A percentile compares a stretch with the other conserved stretches of the same genome.
These are phyloP conservation scores for Dynastes hyllus DNA, from an alignment of 2,888 invertebrate species.

Conservation along the genomic window DNA sequence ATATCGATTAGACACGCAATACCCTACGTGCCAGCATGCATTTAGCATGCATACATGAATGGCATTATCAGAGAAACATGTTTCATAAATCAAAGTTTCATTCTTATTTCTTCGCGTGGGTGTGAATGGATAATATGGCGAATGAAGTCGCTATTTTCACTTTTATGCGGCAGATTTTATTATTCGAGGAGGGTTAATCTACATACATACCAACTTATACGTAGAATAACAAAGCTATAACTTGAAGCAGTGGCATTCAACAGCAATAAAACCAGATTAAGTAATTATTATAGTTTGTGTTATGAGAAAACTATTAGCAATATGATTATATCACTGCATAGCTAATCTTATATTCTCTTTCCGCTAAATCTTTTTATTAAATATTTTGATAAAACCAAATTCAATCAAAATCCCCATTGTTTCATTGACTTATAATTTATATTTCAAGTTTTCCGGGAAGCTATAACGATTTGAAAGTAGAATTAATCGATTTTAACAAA, in stretches of 20 bases:
- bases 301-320: too few species aligned
- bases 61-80: slow-evolving; percentile 7
- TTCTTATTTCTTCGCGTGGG: slow-evolving; percentile 12
- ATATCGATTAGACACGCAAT: slow-evolving; percentile 9
- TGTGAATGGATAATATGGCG: slow-evolving; percentile 11
- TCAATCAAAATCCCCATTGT: too few species aligned
- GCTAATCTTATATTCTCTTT: too few species aligned
- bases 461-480: too few species aligned
- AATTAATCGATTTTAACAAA: too few species aligned
- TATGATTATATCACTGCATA: too few species aligned
- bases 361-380: too few species aligned
- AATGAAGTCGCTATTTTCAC: slow-evolving; percentile 12
- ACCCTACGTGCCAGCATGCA: too few species aligned
- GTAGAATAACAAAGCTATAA: background rate
- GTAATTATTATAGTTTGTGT: background rate
- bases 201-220: slow-evolving; percentile 5
- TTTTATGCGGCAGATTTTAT: slow-evolving; percentile 23
- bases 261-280: background rate
- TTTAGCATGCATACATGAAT: slow-evolving; percentile 3
- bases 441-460: too few species aligned
- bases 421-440: too few species aligned
- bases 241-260: background rate
- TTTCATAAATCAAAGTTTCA: slow-evolving; percentile 8
- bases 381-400: too few species aligned
- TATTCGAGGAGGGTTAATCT: slow-evolving; percentile 11